Conservation (phyloP, 2,888 invertebrate genomes). For the Coecobrya sp. region DNA sequence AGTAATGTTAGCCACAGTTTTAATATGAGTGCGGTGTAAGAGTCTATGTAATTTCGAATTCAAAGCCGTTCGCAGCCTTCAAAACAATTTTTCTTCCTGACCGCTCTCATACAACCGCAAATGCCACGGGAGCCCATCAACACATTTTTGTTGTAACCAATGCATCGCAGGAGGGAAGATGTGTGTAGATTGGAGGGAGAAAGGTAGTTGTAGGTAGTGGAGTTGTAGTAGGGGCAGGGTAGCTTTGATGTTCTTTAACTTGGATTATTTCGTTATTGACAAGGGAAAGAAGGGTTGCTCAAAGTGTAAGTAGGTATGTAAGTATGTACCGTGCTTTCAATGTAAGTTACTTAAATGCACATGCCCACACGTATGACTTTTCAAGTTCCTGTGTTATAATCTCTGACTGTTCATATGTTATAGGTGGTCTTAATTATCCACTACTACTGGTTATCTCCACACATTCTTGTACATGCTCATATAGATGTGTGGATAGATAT, state of each 20-base stretch:
- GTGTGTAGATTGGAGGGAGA: background rate
- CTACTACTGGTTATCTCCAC: background rate
- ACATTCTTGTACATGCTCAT: background rate
- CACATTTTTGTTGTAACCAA: slow-evolving; percentile 22
- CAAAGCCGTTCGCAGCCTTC: slow-evolving; percentile 75
- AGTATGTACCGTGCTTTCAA: slow-evolving; percentile 12
- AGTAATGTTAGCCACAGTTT: background rate
- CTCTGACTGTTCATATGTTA: background rate
- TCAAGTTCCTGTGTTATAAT: background rate
- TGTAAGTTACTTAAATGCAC: slow-evolving; percentile 48
- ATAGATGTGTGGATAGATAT: background rate
- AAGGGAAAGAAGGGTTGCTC: slow-evolving; percentile 42
- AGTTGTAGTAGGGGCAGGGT: background rate
- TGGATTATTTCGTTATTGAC: slow-evolving; percentile 70
- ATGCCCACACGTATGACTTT: slow-evolving; percentile 14
- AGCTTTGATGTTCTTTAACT: slow-evolving; percentile 32
- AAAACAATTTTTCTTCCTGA: slow-evolving; percentile 79
- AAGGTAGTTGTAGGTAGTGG: background rate
- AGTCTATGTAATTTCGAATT: slow-evolving; percentile 70
- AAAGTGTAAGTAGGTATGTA: background rate
- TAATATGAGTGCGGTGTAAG: background rate
- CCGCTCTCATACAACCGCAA: slow-evolving; percentile 74
- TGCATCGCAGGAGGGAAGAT: slow-evolving; percentile 24
- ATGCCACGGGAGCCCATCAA: slow-evolving; percentile 77
- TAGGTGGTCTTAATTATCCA: slow-evolving; percentile 51